Evolutionary conservation across 1,140 invertebrate species (phyloP).

Genomic region (Ceratoteleas bidentatus): DNA sequence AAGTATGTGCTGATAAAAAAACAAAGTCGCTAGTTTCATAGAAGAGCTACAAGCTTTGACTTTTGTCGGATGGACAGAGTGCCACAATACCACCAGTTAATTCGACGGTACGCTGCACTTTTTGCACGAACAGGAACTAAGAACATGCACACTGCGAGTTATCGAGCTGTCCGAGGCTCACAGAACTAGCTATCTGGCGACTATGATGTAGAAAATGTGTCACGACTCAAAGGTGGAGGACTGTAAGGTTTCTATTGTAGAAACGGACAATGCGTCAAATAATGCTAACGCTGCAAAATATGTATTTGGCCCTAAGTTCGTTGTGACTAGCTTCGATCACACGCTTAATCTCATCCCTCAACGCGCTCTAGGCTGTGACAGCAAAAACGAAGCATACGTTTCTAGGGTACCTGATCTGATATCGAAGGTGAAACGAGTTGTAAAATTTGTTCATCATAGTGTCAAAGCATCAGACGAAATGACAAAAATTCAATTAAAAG

Average conservation of each 20-base stretch:
- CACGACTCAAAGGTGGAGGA: slow-evolving; percentile 8
- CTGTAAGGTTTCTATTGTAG: slow-evolving; percentile 8
- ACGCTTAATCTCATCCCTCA: slow-evolving; percentile 34
- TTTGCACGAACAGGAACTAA: too few species aligned
- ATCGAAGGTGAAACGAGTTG: slow-evolving; percentile 22
- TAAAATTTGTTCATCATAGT: slow-evolving; percentile 22
- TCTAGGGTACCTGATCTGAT: slow-evolving; percentile 17
- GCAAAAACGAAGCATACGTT: slow-evolving; percentile 20
- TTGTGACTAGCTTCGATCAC: slow-evolving; percentile 28
- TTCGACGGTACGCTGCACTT: too few species aligned
- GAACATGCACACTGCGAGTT: too few species aligned
- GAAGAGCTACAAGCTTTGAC: too few species aligned
- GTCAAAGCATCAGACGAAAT: slow-evolving; percentile 21
- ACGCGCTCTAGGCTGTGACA: slow-evolving; percentile 10
- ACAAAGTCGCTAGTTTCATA: slow-evolving; percentile 21
- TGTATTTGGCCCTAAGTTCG: too few species aligned
- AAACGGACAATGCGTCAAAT: too few species aligned
- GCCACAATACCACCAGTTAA: too few species aligned
- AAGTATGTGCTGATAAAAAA: slow-evolving; percentile 26
- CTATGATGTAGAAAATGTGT: slow-evolving; percentile 11
- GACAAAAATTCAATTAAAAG: slow-evolving; percentile 16
- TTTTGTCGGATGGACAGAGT: too few species aligned
- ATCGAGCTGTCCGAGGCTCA: too few species aligned
- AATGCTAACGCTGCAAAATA: slow-evolving; percentile 21
- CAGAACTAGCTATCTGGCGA: too few species aligned